These are phyloP conservation scores for Squalus acanthias DNA, from an alignment of 2,797 vertebrate genomes.

Conservation along the genomic window DNA sequence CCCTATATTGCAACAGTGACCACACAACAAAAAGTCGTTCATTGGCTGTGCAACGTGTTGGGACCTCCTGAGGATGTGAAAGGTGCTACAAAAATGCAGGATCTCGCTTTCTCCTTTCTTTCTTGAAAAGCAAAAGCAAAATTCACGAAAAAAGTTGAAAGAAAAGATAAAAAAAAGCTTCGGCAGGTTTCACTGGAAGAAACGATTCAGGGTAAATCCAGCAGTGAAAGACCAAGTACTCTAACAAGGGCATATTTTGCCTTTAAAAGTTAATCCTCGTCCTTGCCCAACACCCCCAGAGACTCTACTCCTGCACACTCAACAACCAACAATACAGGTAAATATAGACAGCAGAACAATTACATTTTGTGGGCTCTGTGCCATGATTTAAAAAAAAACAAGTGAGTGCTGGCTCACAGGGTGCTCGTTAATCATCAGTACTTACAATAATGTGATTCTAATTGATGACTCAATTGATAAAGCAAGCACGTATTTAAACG, in stretches of 20 bases:
- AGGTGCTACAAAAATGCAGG: neutral
- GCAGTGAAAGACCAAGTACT: neutral
- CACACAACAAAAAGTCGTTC: neutral
- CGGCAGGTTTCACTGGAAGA: neutral
- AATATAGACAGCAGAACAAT: neutral
- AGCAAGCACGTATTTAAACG: neutral
- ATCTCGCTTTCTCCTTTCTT: neutral
- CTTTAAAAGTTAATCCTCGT: neutral
- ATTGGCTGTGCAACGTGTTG: neutral
- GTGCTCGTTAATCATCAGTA: neutral
- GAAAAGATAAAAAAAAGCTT: neutral
- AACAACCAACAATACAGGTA: too few relatives aligned
- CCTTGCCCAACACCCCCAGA: neutral
- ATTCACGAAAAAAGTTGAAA: neutral
- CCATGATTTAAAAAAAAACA: neutral
- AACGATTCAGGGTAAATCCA: neutral
- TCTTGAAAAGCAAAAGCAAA: neutral
- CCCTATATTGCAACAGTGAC: neutral
- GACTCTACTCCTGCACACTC: neutral
- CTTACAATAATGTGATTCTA: neutral
- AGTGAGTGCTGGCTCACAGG: neutral
- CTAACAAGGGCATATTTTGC: neutral
- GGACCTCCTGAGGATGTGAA: neutral
- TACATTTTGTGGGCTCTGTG: neutral
- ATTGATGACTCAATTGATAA: neutral